phyloP scores from a whole-genome alignment of 1,140 invertebrate species.

The Drosophila saltans region DNA sequence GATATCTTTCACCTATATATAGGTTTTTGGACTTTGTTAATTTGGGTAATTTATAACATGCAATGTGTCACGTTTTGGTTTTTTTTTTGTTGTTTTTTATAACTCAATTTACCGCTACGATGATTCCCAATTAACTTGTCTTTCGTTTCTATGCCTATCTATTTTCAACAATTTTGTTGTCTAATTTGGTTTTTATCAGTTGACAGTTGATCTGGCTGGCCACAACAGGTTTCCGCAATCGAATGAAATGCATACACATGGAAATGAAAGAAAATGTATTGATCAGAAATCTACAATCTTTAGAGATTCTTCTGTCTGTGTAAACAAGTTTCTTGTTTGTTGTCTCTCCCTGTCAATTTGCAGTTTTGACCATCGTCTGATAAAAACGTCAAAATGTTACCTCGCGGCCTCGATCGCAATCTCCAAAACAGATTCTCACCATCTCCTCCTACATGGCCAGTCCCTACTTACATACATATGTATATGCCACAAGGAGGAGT shows the following conservation, averaged over 20 bases:
- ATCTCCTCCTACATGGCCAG: conserved; percentile 32
- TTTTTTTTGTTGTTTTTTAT: conserved; percentile 13
- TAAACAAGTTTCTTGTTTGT: conserved; percentile 46
- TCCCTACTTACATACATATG: background rate
- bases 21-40: conserved; percentile 64
- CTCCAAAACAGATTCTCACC: conserved; percentile 66
- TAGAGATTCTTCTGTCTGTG: conserved; percentile 35
- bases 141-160: conserved; percentile 30
- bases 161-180: conserved; percentile 49
- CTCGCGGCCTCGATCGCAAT: conserved; percentile 67
- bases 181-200: conserved; percentile 56
- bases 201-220: conserved; percentile 33
- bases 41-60: conserved; percentile 55
- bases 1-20: conserved; percentile 39
- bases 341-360: conserved; percentile 55
- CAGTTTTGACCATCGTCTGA: conserved; percentile 48
- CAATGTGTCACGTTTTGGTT: conserved; percentile 29
- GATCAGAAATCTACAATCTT: conserved; percentile 23
- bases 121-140: conserved; percentile 50
- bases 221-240: conserved; percentile 48
- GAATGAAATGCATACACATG: conserved; percentile 20
- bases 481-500: background rate
- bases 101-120: conserved; percentile 48
- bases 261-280: conserved; percentile 26
- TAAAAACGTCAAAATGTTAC: conserved; percentile 72